phyloP scores from a whole-genome alignment of 2,113 vertebrate species.

The Corvus cornix region DNA sequence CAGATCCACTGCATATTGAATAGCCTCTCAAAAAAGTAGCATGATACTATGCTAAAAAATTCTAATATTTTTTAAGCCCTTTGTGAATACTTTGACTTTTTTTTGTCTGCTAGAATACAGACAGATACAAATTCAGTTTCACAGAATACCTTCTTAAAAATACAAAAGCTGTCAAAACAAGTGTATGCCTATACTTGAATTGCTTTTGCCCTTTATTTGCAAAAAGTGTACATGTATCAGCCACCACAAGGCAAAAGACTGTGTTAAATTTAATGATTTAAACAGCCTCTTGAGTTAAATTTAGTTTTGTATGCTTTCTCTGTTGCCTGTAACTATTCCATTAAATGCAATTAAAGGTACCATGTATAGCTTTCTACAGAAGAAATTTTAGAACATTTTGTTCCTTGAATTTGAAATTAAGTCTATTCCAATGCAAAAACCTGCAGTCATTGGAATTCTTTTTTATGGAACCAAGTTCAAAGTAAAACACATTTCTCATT shows the following conservation, averaged over 20 bases:
- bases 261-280: background rate
- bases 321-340: background rate
- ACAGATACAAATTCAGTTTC: background rate
- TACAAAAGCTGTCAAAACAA: background rate
- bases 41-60: background rate
- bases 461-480: background rate
- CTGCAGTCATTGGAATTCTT: background rate
- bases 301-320: background rate
- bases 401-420: background rate
- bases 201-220: background rate
- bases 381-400: background rate
- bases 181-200: background rate
- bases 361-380: background rate
- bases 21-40: background rate
- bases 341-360: background rate
- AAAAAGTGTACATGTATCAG: background rate
- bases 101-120: background rate
- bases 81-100: background rate
- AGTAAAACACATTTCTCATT: background rate
- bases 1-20: background rate
- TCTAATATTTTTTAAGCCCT: background rate
- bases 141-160: background rate
- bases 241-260: background rate
- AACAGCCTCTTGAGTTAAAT: background rate
- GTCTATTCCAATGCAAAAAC: background rate